Base-by-base conservation (phyloP, 2,797 vertebrate species). In the Premnoplex brunnescens region DNA sequence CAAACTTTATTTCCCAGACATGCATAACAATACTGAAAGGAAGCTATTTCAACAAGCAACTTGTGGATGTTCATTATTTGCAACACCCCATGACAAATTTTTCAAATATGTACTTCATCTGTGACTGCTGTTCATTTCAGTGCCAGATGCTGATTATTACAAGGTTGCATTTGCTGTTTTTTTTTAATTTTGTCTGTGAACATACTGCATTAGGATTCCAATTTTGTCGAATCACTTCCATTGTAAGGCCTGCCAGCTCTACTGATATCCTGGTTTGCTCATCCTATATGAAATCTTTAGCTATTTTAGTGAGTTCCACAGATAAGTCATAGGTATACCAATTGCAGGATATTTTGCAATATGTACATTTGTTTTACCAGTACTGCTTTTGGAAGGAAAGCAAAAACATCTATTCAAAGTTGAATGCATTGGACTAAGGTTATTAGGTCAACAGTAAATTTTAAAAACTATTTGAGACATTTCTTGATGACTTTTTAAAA, bases 401-500 rank as follows among this genome's bases (percentile, higher is more conserved):
- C 93, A 97, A 97, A 94, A 97, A 91, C 89, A 96, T 86, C 88
- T 94, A 93, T 95, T 96, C 27, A 16, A 95, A 95, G 94, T 86
- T 90, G 89, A 96, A 96, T 96, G 82, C 95, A 97, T 96, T 85
- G 85, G 91, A 91, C 96, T 93, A 91, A 96, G 97, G 97, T 97
- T 97, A 97, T 68, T 91, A 97, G 97, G 97, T 97, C 95, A 94
- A 96, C 91, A 96, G 93, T 98, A 97, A 98, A 97, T 98, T 97
- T 80, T 93, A 83, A 95, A 96, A 95, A 91, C 77, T 94, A 93
- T 96, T 97, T 96, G 93, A 97, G 94, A 96, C 74, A 93, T 96
- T 97, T 96, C 85, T 90, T 95, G 95, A 95, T 97, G 97, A 75
- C 96, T 95, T 94, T 97, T 98, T 89, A 94, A 96, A 97, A 97